These are phyloP conservation scores for Homarus americanus DNA, from an alignment of 1,140 invertebrate species.

Conservation along the genomic window DNA sequence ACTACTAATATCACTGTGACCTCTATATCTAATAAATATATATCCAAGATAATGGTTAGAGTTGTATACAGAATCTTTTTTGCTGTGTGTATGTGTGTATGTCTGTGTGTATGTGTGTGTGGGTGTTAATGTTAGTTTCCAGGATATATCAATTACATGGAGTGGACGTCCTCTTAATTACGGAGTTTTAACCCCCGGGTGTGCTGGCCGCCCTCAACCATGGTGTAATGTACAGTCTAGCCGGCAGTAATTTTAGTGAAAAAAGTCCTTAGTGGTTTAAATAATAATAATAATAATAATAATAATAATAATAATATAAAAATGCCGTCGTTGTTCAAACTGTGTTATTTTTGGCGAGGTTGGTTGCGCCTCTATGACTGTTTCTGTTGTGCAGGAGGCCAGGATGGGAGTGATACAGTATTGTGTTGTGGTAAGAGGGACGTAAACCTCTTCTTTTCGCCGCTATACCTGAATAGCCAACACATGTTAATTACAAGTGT, in stretches of 20 bases:
- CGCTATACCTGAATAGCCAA: not conserved
- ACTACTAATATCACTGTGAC: constrained; percentile 45
- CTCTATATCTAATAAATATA: constrained; percentile 35
- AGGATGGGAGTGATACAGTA: not conserved
- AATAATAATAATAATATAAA: not conserved
- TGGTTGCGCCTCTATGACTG: not conserved
- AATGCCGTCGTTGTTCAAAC: constrained; percentile 1
- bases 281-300: not conserved
- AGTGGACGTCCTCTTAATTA: too few relatives aligned
- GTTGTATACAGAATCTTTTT: constrained; percentile 44
- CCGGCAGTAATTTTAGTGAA: constrained; percentile 7
- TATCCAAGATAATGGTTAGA: constrained; percentile 36
- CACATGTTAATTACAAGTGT: not conserved
- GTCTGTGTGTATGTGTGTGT: constrained; percentile 19
- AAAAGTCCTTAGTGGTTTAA: constrained; percentile 33
- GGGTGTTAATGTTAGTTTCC: constrained; percentile 11
- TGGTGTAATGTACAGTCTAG: constrained; percentile 52
- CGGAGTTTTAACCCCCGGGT: too few relatives aligned
- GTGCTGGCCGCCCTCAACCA: too few relatives aligned
- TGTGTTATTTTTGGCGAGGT: constrained; percentile 11
- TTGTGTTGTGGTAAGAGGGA: not conserved
- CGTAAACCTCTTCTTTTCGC: too few relatives aligned
- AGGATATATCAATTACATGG: not conserved
- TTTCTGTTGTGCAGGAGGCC: not conserved
- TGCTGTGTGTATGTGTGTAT: constrained; percentile 27